Base-by-base conservation (phyloP, 2,797 vertebrate genomes). In the Percopsis omiscomaycus region DNA sequence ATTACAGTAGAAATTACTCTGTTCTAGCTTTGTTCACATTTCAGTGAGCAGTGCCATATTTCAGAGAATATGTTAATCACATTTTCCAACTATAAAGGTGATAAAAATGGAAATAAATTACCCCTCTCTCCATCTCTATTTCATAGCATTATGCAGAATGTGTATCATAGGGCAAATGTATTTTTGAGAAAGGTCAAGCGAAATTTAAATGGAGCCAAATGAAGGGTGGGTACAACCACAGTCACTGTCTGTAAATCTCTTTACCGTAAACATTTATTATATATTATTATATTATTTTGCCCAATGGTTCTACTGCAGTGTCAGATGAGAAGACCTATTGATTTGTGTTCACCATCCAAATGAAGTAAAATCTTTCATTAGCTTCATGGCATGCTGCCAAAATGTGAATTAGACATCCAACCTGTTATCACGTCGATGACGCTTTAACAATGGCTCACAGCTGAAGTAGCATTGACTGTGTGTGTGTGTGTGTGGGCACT, bases 321-420 rank as follows among this genome's bases (percentile, higher is more conserved):
- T 85, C 84, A 60, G 55, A 76, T 69, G 71, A 78, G 63, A 65
- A 74, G 70, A 73, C 73, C 66, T 83, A 89, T 88, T 79, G 86
- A 90, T 90, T 82, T 71, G 72, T 68, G 71, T 64, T 79, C 56
- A 51, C 32, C 70, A 71, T 83, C 77, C 79, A 72, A 86, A 78
- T 54, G 55, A 71, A 83, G 83, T 84, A 78, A 82, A 89, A 89
- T 88, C 76, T 86, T 86, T 89, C 88, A 90, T 91, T 88, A 86
- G 80, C 82, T 74, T 4, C 0, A 48, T 79, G 84, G 88, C 81
- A 70, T 55, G 42, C 47, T 47, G 79, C 79, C 88, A 89, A 75
- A 44, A 84, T 84, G 79, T 82, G 86, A 89, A 88, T 88, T 67
- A 81, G 79, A 81, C 83, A 77, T 81, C 69, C 74, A 78, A 85